phyloP scores from a whole-genome alignment of 2,113 vertebrate species.

The Tetraodon nigroviridis region DNA sequence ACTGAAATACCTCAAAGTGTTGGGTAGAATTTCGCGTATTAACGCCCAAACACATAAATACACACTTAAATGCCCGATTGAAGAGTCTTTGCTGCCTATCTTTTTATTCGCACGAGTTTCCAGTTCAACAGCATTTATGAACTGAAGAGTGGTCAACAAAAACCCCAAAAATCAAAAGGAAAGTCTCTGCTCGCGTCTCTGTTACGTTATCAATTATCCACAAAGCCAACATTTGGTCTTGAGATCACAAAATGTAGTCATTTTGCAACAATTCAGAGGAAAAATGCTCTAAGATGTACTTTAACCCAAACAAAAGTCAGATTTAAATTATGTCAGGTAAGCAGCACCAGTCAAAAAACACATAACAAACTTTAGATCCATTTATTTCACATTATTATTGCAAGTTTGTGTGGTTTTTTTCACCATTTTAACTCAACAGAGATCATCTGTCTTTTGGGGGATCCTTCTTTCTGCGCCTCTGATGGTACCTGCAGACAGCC shows the following conservation, averaged over 20 bases:
- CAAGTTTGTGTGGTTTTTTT: background rate
- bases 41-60: background rate
- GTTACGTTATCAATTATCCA: too few species aligned
- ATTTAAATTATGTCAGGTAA: background rate
- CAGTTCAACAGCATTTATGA: background rate
- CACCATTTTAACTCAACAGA: background rate
- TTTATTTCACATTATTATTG: slow-evolving; percentile 55
- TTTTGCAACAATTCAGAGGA: background rate
- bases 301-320: background rate
- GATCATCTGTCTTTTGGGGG: slow-evolving; percentile 58
- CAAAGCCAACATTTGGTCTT: too few species aligned
- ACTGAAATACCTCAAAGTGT: background rate
- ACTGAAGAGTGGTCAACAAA: background rate
- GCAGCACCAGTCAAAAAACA: slow-evolving; percentile 10
- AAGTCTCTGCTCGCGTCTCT: too few species aligned
- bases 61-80: background rate
- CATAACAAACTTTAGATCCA: slow-evolving; percentile 7
- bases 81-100: too few species aligned
- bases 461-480: slow-evolving; percentile 56
- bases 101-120: too few species aligned
- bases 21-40: too few species aligned
- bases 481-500: slow-evolving; percentile 57
- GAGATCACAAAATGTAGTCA: background rate
- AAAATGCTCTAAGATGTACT: background rate
- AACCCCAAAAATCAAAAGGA: too few species aligned